phyloP scores from a whole-genome alignment of 2,797 vertebrate genomes.

The Gorsachius magnificus region DNA sequence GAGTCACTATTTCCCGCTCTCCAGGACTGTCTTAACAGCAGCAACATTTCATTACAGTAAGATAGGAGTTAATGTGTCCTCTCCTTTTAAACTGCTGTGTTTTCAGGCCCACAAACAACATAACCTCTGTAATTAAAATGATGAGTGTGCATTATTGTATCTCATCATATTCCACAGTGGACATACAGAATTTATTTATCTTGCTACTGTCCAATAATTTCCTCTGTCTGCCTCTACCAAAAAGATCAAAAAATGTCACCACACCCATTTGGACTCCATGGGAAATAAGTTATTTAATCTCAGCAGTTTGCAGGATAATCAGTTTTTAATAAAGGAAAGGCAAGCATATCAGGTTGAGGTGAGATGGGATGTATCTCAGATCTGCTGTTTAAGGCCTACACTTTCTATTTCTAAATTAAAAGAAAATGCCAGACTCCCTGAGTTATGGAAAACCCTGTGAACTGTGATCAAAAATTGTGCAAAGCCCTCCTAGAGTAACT shows the following conservation, averaged over 20 bases:
- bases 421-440: background rate
- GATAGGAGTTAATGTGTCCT: background rate
- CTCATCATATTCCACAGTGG: background rate
- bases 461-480: background rate
- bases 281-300: background rate
- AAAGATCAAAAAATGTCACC: background rate
- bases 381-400: background rate
- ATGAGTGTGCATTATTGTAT: background rate
- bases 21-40: background rate
- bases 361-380: background rate
- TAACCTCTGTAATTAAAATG: background rate
- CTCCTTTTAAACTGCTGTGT: background rate
- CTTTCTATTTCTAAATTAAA: background rate
- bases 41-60: background rate
- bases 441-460: background rate
- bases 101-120: background rate
- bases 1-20: background rate
- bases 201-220: background rate
- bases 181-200: background rate
- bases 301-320: background rate
- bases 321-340: background rate
- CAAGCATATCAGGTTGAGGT: background rate
- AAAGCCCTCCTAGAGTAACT: background rate
- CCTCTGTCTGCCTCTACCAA: background rate
- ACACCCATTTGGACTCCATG: background rate